phyloP scores from a whole-genome alignment of 2,888 invertebrate genomes.

The Euclidia mi region DNA sequence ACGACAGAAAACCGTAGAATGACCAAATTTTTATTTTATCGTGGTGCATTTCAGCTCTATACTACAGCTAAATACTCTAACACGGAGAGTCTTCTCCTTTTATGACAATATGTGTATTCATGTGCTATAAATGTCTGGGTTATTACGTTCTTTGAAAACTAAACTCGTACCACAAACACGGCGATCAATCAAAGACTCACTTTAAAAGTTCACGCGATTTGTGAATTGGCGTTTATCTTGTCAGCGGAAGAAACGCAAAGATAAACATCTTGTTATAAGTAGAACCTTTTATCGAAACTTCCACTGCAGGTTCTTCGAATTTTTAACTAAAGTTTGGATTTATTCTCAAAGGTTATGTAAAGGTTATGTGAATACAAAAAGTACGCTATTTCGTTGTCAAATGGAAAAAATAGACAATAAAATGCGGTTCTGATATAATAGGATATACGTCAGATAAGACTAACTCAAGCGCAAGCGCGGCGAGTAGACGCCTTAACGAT shows the following conservation, averaged over 20 bases:
- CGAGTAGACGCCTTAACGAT: too few relatives aligned
- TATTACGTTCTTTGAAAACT: too few relatives aligned
- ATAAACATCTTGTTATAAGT: conserved; percentile 65
- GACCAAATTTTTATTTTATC: too few relatives aligned
- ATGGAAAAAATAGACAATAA: neutral
- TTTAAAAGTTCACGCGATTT: conserved; percentile 65
- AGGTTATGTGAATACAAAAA: conserved; percentile 9
- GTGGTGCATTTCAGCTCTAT: too few relatives aligned
- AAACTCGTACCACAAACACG: neutral
- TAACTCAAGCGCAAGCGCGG: too few relatives aligned
- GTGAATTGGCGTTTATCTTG: conserved; percentile 70
- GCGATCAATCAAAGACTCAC: conserved; percentile 69
- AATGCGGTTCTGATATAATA: neutral
- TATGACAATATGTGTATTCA: too few relatives aligned
- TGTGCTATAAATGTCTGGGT: too few relatives aligned
- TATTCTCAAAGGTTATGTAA: conserved; percentile 19
- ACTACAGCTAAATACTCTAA: too few relatives aligned
- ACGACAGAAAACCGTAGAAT: too few relatives aligned
- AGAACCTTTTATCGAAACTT: conserved; percentile 63
- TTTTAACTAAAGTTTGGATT: conserved; percentile 17
- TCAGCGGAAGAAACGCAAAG: conserved; percentile 65
- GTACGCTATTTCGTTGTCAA: neutral
- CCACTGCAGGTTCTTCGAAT: conserved; percentile 7
- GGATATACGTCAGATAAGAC: neutral
- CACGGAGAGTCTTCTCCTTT: too few relatives aligned